Evolutionary conservation across 2,797 vertebrate species (phyloP).

Genomic region (Pipistrellus pipistrellus): DNA sequence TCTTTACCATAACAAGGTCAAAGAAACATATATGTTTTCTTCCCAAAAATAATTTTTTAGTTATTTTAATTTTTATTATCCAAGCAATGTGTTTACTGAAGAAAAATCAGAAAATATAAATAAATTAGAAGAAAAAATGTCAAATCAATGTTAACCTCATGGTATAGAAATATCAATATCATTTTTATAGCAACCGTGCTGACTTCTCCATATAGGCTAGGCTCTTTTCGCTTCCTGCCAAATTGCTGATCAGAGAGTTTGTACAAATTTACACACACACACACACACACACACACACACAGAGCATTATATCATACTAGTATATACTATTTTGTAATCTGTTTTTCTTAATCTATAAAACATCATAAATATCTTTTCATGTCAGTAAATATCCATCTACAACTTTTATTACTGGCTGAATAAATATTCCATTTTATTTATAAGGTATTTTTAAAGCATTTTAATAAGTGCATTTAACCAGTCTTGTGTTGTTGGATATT

Average conservation of each 20-base stretch:
- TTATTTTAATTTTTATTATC: slow-evolving; percentile 16
- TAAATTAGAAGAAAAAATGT: background rate
- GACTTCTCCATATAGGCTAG: background rate
- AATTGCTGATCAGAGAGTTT: background rate
- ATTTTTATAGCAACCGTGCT: background rate
- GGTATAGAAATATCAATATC: background rate
- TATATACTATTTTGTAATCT: background rate
- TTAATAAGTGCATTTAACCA: background rate
- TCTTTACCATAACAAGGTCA: background rate
- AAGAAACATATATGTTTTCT: background rate
- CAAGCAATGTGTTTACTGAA: background rate
- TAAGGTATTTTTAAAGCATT: slow-evolving; percentile 1
- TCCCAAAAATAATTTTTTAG: background rate
- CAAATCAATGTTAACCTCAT: background rate
- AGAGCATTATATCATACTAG: background rate
- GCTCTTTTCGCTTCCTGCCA: background rate
- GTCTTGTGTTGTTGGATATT: background rate
- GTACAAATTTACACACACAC: background rate
- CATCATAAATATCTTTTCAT: background rate
- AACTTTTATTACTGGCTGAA: background rate
- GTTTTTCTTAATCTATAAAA: background rate
- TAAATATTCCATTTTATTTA: background rate
- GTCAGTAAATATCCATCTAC: background rate
- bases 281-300: background rate
- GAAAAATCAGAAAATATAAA: slow-evolving; percentile 31